Percentiles rank a stretch among this genome's conserved stretches.
These are phyloP conservation scores for Aleiodes leptofemur DNA, from an alignment of 2,888 invertebrate genomes.

Conservation along the genomic window DNA sequence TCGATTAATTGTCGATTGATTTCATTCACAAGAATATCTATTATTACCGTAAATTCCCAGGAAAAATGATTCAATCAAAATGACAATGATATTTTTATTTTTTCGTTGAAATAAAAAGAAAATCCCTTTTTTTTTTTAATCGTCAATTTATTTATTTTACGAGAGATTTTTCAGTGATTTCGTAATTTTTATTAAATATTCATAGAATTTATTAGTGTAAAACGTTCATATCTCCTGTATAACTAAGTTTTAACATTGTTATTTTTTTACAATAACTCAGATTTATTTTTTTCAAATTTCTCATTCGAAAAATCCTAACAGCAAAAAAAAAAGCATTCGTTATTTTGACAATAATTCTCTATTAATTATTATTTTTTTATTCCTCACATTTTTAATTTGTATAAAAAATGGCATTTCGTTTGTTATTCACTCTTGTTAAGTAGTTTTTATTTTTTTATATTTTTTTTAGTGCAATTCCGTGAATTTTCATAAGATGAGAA, in stretches of 20 bases:
- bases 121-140: not conserved
- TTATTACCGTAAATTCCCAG: not conserved
- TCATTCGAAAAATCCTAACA: constrained; percentile 5
- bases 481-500: constrained; percentile 6
- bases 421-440: constrained; percentile 28
- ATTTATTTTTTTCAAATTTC: not conserved
- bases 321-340: constrained; percentile 27
- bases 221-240: constrained; percentile 53
- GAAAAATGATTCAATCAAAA: not conserved
- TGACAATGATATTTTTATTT: not conserved
- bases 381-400: constrained; percentile 34
- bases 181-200: constrained; percentile 33
- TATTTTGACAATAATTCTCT: not conserved
- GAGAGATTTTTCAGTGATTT: constrained; percentile 45
- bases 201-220: constrained; percentile 49
- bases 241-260: constrained; percentile 38
- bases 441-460: constrained; percentile 21
- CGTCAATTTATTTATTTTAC: constrained; percentile 23
- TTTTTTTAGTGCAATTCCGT: constrained; percentile 45
- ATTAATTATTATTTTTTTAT: not conserved
- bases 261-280: constrained; percentile 44
- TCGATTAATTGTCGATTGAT: not conserved
- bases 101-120: not conserved
- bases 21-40: not conserved
- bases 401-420: constrained; percentile 38